Percentiles rank a stretch among this genome's conserved stretches.
Evolutionary conservation across 2,888 invertebrate genomes (phyloP).

Genomic region (Asteroscopus sphinx): DNA sequence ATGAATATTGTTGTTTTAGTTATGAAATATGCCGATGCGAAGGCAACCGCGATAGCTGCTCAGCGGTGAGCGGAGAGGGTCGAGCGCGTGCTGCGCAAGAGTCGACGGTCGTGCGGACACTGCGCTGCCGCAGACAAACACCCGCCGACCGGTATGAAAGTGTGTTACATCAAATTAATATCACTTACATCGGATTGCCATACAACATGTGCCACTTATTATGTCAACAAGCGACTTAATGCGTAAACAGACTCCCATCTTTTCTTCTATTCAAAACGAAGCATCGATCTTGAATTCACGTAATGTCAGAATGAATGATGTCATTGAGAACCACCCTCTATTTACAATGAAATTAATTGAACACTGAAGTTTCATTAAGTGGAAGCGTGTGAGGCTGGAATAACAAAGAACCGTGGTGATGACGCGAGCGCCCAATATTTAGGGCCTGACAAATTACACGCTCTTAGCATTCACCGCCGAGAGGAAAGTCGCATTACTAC

Average conservation of each 20-base stretch:
- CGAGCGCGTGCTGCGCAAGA: slow-evolving; percentile 73
- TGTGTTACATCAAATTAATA: slow-evolving; percentile 82
- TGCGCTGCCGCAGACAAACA: slow-evolving; percentile 64
- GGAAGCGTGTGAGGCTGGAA: slow-evolving; percentile 63
- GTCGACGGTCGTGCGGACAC: slow-evolving; percentile 77
- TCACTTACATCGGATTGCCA: slow-evolving; percentile 80
- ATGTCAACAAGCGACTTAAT: slow-evolving; percentile 64
- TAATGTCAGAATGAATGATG: slow-evolving; percentile 44
- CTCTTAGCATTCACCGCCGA: slow-evolving; percentile 67
- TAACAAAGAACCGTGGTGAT: slow-evolving; percentile 71
- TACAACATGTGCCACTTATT: slow-evolving; percentile 78
- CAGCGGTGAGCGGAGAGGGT: slow-evolving; percentile 59
- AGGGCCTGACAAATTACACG: slow-evolving; percentile 73
- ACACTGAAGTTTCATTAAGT: slow-evolving; percentile 72
- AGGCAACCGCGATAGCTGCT: slow-evolving; percentile 55
- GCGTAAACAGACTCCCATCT: slow-evolving; percentile 36
- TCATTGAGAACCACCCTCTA: slow-evolving; percentile 56
- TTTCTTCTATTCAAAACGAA: slow-evolving; percentile 9
- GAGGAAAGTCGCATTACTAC: slow-evolving; percentile 53
- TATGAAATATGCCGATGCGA: slow-evolving; percentile 27
- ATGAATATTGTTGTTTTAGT: slow-evolving; percentile 27
- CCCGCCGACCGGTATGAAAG: slow-evolving; percentile 78
- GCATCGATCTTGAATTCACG: slow-evolving; percentile 38
- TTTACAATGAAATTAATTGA: slow-evolving; percentile 73
- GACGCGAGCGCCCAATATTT: slow-evolving; percentile 67